phyloP scores from a whole-genome alignment of 1,140 invertebrate species.

The Fopius arisanus region DNA sequence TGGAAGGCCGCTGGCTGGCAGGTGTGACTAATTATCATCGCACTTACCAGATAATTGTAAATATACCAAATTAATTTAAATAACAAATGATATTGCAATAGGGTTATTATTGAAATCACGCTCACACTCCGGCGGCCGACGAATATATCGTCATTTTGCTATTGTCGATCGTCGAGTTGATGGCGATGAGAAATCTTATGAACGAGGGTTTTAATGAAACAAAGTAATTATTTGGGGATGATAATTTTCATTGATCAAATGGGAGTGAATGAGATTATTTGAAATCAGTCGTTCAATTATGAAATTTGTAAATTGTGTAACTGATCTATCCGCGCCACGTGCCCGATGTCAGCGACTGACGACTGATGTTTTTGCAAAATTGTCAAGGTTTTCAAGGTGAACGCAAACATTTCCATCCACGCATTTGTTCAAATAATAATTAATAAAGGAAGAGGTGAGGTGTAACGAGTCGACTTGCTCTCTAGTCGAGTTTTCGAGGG shows the following conservation, averaged over 20 bases:
- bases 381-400: conserved; percentile 32
- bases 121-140: conserved; percentile 31
- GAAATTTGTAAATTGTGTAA: conserved; percentile 51
- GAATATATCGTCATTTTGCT: neutral
- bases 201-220: neutral
- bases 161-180: neutral
- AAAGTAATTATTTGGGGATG: conserved; percentile 29
- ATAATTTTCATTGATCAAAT: conserved; percentile 36
- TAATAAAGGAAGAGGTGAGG: too few relatives aligned
- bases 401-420: conserved; percentile 59
- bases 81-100: conserved; percentile 53
- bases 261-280: conserved; percentile 39
- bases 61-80: conserved; percentile 49
- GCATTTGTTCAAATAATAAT: conserved; percentile 45
- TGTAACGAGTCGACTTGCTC: neutral
- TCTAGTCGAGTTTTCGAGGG: too few relatives aligned
- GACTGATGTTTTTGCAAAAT: conserved; percentile 30
- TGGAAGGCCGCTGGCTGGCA: conserved; percentile 49
- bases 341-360: conserved; percentile 27
- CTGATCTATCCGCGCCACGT: conserved; percentile 35
- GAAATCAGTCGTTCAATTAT: conserved; percentile 34
- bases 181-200: neutral
- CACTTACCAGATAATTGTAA: conserved; percentile 46
- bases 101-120: conserved; percentile 38
- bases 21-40: conserved; percentile 44